A percentile compares a stretch with the other conserved stretches of the same genome.
phyloP scores from a whole-genome alignment of 2,797 vertebrate genomes.

The Cyprinodon diabolis region DNA sequence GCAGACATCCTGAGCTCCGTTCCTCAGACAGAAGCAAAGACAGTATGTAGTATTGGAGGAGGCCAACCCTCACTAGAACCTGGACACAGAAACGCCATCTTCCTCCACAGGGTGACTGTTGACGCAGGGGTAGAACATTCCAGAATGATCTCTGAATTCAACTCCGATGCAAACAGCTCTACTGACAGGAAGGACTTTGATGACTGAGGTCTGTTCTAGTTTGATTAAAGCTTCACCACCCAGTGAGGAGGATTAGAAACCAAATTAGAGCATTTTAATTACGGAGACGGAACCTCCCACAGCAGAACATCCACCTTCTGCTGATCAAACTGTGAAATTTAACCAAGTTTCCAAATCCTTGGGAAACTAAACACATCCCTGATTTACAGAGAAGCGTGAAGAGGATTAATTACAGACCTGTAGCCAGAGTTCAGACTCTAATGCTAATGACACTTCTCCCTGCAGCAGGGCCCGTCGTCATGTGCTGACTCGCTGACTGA shows the following conservation, averaged over 20 bases:
- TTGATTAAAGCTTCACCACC: slow-evolving; percentile 12
- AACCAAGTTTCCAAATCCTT: slow-evolving; percentile 51
- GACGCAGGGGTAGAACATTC: too few species aligned
- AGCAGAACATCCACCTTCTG: slow-evolving; percentile 15
- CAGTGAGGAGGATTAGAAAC: slow-evolving; percentile 8
- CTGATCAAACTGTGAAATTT: slow-evolving; percentile 46
- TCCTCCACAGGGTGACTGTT: too few species aligned
- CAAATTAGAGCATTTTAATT: slow-evolving; percentile 37
- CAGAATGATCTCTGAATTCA: too few species aligned
- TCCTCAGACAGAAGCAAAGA: too few species aligned
- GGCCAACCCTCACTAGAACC: neutral
- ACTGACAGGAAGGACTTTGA: too few species aligned
- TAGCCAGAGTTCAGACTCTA: slow-evolving; percentile 59
- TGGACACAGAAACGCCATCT: too few species aligned
- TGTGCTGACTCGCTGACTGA: slow-evolving; percentile 13
- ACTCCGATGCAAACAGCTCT: too few species aligned
- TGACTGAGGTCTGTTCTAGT: too few species aligned
- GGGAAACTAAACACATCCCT: slow-evolving; percentile 46
- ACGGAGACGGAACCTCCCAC: neutral
- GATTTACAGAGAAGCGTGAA: slow-evolving; percentile 65
- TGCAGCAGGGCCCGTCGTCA: slow-evolving; percentile 7
- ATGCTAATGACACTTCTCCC: slow-evolving; percentile 53
- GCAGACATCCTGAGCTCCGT: too few species aligned
- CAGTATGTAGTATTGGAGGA: too few species aligned
- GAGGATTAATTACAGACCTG: slow-evolving; percentile 71